phyloP scores from a whole-genome alignment of 30 jellyfish, hydroid and myxozoan genomes.

The Hydractinia echinata region DNA sequence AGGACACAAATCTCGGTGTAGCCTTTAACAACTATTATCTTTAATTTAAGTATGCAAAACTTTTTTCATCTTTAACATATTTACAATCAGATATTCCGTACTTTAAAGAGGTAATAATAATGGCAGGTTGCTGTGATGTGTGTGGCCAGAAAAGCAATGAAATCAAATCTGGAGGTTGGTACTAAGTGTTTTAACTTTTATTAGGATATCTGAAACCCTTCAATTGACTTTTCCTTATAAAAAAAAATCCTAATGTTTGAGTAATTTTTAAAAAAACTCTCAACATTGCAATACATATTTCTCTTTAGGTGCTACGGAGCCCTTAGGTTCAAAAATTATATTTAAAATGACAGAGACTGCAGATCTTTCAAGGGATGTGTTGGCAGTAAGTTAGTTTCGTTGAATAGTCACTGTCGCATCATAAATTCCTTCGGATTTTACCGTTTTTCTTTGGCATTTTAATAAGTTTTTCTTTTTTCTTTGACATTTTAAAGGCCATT shows the following conservation, averaged over 20 bases:
- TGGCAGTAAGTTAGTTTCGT: conserved; percentile 52
- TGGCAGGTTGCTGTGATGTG: conserved; percentile 79
- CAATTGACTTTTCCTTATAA: no score
- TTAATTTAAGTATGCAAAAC: not conserved
- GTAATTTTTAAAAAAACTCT: no score
- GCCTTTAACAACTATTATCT: not conserved
- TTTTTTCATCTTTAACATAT: conserved; percentile 20
- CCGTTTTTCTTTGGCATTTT: no score
- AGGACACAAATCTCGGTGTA: not conserved
- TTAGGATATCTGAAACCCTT: no score
- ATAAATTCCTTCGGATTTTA: no score
- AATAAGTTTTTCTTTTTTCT: no score
- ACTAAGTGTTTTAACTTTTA: no score
- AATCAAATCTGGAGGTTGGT: conserved; percentile 81
- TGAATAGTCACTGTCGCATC: not conserved
- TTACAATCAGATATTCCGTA: conserved; percentile 62
- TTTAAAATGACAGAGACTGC: conserved; percentile 53
- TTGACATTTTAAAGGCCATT: no score
- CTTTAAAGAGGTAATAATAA: conserved; percentile 75
- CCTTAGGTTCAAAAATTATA: conserved; percentile 56
- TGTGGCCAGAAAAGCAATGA: conserved; percentile 84
- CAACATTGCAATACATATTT: not conserved
- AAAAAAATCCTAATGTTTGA: no score
- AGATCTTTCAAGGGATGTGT: conserved; percentile 75
- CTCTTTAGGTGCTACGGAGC: conserved; percentile 74